Base-by-base conservation (phyloP, 2,797 vertebrate genomes). In the Loris lydekkerianus region DNA sequence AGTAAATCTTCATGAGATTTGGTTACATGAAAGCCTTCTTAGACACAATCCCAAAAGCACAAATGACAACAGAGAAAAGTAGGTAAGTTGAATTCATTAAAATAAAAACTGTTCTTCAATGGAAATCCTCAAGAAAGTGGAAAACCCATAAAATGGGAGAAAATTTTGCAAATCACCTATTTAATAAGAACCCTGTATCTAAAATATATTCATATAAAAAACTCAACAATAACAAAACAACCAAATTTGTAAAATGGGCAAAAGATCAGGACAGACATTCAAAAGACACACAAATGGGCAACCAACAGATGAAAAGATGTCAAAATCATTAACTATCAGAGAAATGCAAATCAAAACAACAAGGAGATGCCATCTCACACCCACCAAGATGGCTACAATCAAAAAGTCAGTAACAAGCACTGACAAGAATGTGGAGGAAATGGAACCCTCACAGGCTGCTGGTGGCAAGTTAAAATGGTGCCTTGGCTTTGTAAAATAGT, bases 221-320 rank as follows among this genome's bases (percentile, higher is more conserved):
- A 96, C 91, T 75, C 73, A 94, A 31, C 65, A 78, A 90, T 63
- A 88, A 58, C 61, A 90, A 93, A 75, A 91, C 15, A 84, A 78
- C 43, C 60, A 65, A 86, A 87, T 72, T 80, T 95, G n/a, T 17
- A 67, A 88, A 90, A 63, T 27, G 15, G 46, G 63, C 17, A 93
- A 93, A 96, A 63, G 43, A 80, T 60, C 15, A 65, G 58, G 27
- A 83, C 6, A 76, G 37, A 73, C 15, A 83, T 58, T 46, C 77
- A 83, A 43, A 94, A 58, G 63, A 83, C 37, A 89, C 61, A 90
- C 17, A 89, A 82, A 89, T 17, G 10, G 40, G 23, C 23, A 86
- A 89, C 20, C 85, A 11, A 13, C 43, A 80, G 34, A 85, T 37
- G 46, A 88, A 95, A 94, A 91, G 53, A 77, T 53, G 46, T 37